Conservation (phyloP, 2,797 vertebrate genomes). For the Propithecus perrieri region DNA sequence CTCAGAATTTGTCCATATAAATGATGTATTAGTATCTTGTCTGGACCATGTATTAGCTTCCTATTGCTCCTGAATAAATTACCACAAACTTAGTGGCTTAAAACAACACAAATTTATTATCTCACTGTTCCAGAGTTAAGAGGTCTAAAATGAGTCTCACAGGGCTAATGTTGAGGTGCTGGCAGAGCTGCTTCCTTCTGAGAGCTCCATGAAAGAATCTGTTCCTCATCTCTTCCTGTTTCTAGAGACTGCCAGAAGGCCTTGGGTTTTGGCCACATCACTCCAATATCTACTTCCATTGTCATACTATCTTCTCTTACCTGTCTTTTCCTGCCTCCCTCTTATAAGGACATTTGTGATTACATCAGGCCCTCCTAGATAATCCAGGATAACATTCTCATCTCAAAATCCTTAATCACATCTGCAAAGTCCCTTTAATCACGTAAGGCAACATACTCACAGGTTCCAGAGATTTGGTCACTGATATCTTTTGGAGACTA, state of each 20-base stretch:
- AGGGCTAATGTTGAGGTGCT: not conserved
- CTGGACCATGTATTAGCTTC: not conserved
- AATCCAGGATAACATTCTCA: not conserved
- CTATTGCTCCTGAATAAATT: not conserved
- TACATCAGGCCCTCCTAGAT: not conserved
- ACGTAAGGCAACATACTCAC: not conserved
- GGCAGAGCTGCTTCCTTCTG: not conserved
- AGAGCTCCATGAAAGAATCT: not conserved
- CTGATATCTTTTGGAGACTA: not conserved
- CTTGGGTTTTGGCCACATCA: not conserved
- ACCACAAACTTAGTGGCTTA: not conserved
- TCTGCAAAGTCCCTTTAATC: not conserved
- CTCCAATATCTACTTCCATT: not conserved
- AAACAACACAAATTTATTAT: constrained; percentile 12
- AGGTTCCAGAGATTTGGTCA: not conserved
- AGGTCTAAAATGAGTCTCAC: not conserved
- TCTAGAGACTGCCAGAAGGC: not conserved
- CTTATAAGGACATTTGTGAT: not conserved
- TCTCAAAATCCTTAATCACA: not conserved
- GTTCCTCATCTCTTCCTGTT: not conserved
- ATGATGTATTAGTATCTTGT: not conserved
- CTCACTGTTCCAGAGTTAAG: not conserved
- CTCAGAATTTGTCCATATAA: constrained; percentile 28
- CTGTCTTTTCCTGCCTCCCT: not conserved
- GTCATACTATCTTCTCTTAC: not conserved